phyloP scores from a whole-genome alignment of 2,113 vertebrate genomes.

The Epinephelus fuscoguttatus region DNA sequence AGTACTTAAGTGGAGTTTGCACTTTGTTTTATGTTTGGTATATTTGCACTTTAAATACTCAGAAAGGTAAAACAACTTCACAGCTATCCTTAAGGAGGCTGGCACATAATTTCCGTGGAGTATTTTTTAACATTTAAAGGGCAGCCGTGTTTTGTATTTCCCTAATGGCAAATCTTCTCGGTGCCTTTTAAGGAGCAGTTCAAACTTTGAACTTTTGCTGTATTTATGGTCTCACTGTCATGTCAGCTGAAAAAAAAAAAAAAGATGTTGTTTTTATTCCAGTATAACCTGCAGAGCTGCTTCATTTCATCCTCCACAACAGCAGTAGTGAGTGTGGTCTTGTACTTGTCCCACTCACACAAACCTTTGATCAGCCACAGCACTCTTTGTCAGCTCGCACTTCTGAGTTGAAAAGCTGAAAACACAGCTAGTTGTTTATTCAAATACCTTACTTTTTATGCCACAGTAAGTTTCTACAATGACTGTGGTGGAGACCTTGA shows the following conservation, averaged over 20 bases:
- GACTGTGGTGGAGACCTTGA: not conserved
- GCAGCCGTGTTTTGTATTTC: not conserved
- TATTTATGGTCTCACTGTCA: not conserved
- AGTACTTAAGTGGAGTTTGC: slow-evolving; percentile 19
- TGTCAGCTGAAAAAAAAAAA: not conserved
- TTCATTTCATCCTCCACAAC: not conserved
- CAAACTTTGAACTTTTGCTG: not conserved
- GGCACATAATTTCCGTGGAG: not conserved
- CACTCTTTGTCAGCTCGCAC: not conserved
- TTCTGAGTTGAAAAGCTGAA: not conserved
- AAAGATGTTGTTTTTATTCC: not conserved
- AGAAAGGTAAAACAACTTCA: not conserved
- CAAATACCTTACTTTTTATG: not conserved
- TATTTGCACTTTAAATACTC: slow-evolving; percentile 3
- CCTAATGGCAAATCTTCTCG: not conserved
- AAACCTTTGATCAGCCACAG: not conserved
- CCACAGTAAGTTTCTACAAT: too few species aligned
- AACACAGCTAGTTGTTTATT: not conserved
- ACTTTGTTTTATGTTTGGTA: slow-evolving; percentile 10
- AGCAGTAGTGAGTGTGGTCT: not conserved
- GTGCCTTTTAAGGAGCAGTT: slow-evolving; percentile 6
- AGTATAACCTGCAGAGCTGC: not conserved
- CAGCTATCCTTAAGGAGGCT: slow-evolving; percentile 15
- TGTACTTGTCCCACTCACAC: not conserved
- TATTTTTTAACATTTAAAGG: slow-evolving; percentile 7